phyloP scores from a whole-genome alignment of 2,113 vertebrate species.

The Stomatorhinus ivindoensis region DNA sequence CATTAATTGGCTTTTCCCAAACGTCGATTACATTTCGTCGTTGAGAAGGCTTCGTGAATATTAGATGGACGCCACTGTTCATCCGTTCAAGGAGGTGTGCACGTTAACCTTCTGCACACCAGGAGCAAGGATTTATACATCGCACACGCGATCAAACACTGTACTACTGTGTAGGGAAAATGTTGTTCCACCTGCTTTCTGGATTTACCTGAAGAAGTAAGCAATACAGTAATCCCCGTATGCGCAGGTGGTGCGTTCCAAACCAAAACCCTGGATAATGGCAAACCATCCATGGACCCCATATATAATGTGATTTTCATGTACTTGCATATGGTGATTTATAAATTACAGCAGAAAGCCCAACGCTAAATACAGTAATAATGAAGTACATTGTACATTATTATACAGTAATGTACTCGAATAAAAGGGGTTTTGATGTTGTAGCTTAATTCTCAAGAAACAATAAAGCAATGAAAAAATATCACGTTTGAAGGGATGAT shows the following conservation, averaged over 20 bases:
- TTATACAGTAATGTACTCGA: neutral
- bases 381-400: neutral
- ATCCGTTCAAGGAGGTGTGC: neutral
- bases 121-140: neutral
- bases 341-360: neutral
- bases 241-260: neutral
- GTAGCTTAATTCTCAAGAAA: neutral
- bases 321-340: neutral
- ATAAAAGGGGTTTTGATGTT: neutral
- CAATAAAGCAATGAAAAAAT: neutral
- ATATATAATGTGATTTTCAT: neutral
- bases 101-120: neutral
- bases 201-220: neutral
- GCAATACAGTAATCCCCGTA: neutral
- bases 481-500: neutral
- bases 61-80: slow-evolving; percentile 35
- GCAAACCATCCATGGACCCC: neutral
- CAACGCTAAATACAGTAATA: neutral
- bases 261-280: neutral
- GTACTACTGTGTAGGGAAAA: neutral
- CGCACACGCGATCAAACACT: neutral
- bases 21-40: slow-evolving; percentile 43
- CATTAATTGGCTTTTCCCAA: slow-evolving; percentile 42
- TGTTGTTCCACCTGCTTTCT: neutral
- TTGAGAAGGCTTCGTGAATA: slow-evolving; percentile 36